phyloP scores from a whole-genome alignment of 2,113 vertebrate species.

The Hemicordylus capensis region DNA sequence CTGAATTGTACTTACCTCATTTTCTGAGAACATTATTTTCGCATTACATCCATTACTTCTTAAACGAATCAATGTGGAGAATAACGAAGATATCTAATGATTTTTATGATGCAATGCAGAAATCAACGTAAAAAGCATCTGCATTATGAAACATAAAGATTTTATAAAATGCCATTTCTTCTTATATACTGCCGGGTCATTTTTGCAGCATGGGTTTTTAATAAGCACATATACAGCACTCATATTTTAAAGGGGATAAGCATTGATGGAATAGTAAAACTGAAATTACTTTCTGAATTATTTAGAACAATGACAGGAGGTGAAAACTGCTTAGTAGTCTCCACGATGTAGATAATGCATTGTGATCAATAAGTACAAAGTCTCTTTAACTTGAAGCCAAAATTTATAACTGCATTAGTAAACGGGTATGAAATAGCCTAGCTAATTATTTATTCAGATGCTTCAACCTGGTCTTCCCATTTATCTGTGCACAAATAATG shows the following conservation, averaged over 20 bases:
- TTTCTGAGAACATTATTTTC: slow-evolving; percentile 7
- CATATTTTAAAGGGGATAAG: slow-evolving; percentile 6
- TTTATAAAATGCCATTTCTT: slow-evolving; percentile 14
- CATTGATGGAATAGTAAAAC: slow-evolving; percentile 26
- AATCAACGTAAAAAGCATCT: neutral
- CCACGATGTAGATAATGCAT: slow-evolving; percentile 46
- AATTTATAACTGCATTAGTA: slow-evolving; percentile 64
- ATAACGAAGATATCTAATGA: slow-evolving; percentile 23
- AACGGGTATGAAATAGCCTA: slow-evolving; percentile 47
- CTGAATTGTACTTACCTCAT: slow-evolving; percentile 8
- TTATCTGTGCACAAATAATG: too few relatives aligned
- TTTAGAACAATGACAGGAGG: slow-evolving; percentile 61
- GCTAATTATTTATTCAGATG: slow-evolving; percentile 65
- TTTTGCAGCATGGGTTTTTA: slow-evolving; percentile 15
- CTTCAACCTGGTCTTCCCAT: neutral
- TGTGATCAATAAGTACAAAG: slow-evolving; percentile 62
- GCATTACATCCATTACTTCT: slow-evolving; percentile 11
- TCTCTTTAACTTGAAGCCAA: slow-evolving; percentile 27
- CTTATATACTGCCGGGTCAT: slow-evolving; percentile 23
- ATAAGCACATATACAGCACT: slow-evolving; percentile 32
- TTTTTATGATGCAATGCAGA: slow-evolving; percentile 4
- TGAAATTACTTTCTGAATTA: slow-evolving; percentile 64
- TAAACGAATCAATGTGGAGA: slow-evolving; percentile 17
- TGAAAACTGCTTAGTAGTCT: slow-evolving; percentile 61
- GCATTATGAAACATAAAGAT: slow-evolving; percentile 23